Percentiles rank a stretch among this genome's conserved stretches.
Conservation (phyloP, 2,888 invertebrate genomes). For the Apotomis capreana region DNA sequence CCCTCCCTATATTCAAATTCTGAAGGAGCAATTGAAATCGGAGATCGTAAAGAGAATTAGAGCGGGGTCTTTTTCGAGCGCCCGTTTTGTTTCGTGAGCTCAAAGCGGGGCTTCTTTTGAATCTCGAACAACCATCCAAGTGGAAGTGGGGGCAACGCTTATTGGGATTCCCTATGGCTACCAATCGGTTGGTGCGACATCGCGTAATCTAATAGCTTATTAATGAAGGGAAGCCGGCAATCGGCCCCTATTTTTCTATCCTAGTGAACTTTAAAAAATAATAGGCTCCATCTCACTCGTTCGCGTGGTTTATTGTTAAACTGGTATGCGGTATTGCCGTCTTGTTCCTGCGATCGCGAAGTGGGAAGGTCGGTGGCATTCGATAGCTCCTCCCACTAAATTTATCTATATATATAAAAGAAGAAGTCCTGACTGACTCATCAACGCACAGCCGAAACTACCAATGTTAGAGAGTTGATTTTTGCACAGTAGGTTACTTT, state of each 20-base stretch:
- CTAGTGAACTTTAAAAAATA: slow-evolving; percentile 77
- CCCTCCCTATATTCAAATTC: slow-evolving; percentile 83
- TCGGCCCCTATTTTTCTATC: slow-evolving; percentile 79
- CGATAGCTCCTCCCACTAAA: slow-evolving; percentile 79
- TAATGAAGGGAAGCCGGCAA: slow-evolving; percentile 78
- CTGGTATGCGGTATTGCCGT: slow-evolving; percentile 67
- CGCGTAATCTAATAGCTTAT: slow-evolving; percentile 83
- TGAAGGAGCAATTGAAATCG: slow-evolving; percentile 84
- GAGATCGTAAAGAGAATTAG: slow-evolving; percentile 84
- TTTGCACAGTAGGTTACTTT: too few species aligned
- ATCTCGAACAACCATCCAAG: slow-evolving; percentile 80
- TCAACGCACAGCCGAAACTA: too few species aligned
- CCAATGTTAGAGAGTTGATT: too few species aligned
- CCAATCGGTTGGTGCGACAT: slow-evolving; percentile 79
- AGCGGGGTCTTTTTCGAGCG: slow-evolving; percentile 79
- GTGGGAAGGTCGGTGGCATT: slow-evolving; percentile 73
- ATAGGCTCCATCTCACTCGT: slow-evolving; percentile 67
- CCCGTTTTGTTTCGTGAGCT: slow-evolving; percentile 79
- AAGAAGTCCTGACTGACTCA: too few species aligned
- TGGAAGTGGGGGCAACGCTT: slow-evolving; percentile 81
- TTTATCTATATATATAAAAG: too few species aligned
- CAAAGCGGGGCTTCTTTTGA: slow-evolving; percentile 82
- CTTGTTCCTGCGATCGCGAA: slow-evolving; percentile 71
- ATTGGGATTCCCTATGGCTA: slow-evolving; percentile 81
- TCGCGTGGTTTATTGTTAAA: slow-evolving; percentile 62